Evolutionary conservation across 35 echinoderm and acorn worm species (phyloP), one percentile per base, ranked within the genome.

Genomic region (Holothuria glaberrima): DNA sequence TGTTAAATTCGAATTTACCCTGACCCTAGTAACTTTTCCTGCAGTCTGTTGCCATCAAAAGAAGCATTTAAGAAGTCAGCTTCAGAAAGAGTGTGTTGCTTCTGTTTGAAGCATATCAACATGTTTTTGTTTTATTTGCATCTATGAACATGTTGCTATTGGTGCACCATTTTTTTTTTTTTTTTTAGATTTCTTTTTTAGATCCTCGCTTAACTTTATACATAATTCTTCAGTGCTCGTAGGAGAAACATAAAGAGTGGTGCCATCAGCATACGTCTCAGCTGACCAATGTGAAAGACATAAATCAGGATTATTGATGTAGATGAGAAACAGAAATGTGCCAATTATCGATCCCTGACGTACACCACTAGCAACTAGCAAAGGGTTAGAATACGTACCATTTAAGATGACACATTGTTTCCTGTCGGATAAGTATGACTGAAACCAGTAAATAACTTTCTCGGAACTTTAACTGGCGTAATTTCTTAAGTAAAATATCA

Each of bases 401-500:
- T 61, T 61, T 61, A 3, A 61, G 58, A 18, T 14, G 58, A 61
- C 58, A 3, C n/a, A n/a, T n/a, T n/a, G n/a, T n/a, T n/a, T n/a
- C n/a, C n/a, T n/a, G n/a, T n/a, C n/a, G n/a, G n/a, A 61, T 61
- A 61, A 61, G 58, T 61, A 61, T 61, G n/a, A 61, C 16, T 18
- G 58, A 14, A 61, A 61, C n/a, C 58, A 61, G 58, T 61, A 61
- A 61, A 61, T 61, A n/a, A n/a, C n/a, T n/a, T n/a, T n/a, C n/a
- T n/a, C n/a, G n/a, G n/a, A n/a, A n/a, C n/a, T n/a, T n/a, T n/a
- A n/a, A n/a, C n/a, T 61, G 16, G 0, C 16, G n/a, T 61, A 61
- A 61, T 61, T 61, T 61, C 16, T 2, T 14, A 61, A 61, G 0
- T 61, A 14, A 61, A 61, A 61, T 61, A 61, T 61, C 58, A 61